Evolutionary conservation across 1,140 invertebrate genomes (phyloP).

Genomic region (Drosophila carrolli): DNA sequence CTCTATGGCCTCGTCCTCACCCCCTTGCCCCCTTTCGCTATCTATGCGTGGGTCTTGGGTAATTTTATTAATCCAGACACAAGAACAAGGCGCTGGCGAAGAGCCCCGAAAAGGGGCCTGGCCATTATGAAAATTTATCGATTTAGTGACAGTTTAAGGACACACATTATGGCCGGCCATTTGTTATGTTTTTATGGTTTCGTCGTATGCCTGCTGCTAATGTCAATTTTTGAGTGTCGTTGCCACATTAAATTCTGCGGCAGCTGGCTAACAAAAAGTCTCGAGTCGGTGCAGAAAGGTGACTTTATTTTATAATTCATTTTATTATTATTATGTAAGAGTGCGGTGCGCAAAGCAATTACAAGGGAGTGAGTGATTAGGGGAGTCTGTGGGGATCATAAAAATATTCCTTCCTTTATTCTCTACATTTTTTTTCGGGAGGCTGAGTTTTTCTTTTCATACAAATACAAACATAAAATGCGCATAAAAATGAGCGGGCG

Average conservation of each 20-base stretch:
- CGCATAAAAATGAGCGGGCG: conserved; percentile 72
- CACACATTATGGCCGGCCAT: conserved; percentile 79
- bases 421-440: conserved; percentile 17
- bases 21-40: conserved; percentile 26
- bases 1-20: not conserved
- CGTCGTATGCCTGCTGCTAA: conserved; percentile 77
- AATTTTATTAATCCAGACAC: conserved; percentile 76
- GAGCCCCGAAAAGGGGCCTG: conserved; percentile 56
- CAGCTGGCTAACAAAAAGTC: conserved; percentile 41
- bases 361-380: conserved; percentile 63
- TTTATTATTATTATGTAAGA: conserved; percentile 82
- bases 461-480: conserved; percentile 81
- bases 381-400: conserved; percentile 50
- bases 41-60: conserved; percentile 73
- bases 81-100: conserved; percentile 23
- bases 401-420: conserved; percentile 49
- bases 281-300: conserved; percentile 64
- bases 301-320: conserved; percentile 82
- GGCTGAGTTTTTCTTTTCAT: conserved; percentile 49
- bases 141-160: conserved; percentile 83
- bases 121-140: conserved; percentile 83
- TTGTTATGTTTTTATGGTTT: conserved; percentile 81
- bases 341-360: conserved; percentile 73
- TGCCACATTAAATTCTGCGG: conserved; percentile 70
- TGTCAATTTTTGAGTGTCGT: conserved; percentile 80